phyloP scores from a whole-genome alignment of 2,797 vertebrate genomes.

The Coccyzus lansbergi region DNA sequence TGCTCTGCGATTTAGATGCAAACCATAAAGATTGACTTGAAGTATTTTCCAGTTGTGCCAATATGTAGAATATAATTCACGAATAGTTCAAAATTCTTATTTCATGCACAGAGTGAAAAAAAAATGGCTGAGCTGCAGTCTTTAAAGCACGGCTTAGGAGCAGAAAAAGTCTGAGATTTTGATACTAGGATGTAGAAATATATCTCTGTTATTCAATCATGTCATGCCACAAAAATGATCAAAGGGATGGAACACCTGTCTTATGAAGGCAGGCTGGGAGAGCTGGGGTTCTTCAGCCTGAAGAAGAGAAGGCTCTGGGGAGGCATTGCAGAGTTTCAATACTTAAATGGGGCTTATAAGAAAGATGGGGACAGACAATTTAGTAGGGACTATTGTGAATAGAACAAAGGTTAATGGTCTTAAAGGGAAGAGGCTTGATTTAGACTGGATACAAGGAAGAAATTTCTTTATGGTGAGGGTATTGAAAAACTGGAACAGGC shows the following conservation, averaged over 20 bases:
- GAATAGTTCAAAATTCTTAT: background rate
- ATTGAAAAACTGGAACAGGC: background rate
- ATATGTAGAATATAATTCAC: background rate
- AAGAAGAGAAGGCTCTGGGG: no score
- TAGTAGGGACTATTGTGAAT: no score
- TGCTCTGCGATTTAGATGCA: background rate
- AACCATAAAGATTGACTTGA: background rate
- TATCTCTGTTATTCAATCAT: background rate
- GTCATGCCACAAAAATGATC: background rate
- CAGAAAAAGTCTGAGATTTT: background rate
- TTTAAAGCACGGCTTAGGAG: background rate
- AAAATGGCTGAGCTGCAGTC: background rate
- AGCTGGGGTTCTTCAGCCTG: no score
- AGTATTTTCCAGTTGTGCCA: background rate
- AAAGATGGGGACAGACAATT: no score
- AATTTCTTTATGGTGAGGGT: background rate
- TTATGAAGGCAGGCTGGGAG: no score
- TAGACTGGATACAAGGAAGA: background rate
- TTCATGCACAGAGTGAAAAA: background rate
- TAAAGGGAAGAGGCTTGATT: background rate
- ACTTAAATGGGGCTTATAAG: no score
- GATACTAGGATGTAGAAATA: background rate
- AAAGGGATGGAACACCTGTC: background rate
- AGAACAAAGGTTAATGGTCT: background rate
- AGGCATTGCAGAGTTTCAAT: no score